Evolutionary conservation across 1,140 invertebrate genomes (phyloP).

Genomic region (Thaumatotibia leucotreta): DNA sequence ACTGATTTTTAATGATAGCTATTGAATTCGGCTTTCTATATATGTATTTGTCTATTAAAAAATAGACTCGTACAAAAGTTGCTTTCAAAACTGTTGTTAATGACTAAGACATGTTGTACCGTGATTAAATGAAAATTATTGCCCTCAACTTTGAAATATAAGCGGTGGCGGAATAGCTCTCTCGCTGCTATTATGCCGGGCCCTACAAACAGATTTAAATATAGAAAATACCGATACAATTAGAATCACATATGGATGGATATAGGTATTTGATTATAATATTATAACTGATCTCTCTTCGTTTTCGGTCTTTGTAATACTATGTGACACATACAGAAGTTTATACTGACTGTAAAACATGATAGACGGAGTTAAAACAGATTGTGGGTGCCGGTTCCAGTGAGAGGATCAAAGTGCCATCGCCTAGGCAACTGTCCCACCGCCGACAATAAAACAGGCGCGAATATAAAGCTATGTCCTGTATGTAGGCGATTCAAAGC

Average conservation of each 20-base stretch:
- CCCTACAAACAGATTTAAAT: neutral
- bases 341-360: too few species aligned
- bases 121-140: neutral
- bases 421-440: neutral
- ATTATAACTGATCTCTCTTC: too few species aligned
- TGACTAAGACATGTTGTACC: neutral
- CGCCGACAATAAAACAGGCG: neutral
- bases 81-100: neutral
- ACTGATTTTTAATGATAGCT: constrained; percentile 56
- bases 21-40: constrained; percentile 33
- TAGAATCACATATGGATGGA: too few species aligned
- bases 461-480: too few species aligned
- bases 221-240: too few species aligned
- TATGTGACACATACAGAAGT: too few species aligned
- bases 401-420: too few species aligned
- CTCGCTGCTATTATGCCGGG: neutral
- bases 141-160: neutral
- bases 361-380: too few species aligned
- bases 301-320: too few species aligned
- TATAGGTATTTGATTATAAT: too few species aligned
- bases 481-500: too few species aligned
- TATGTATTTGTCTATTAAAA: constrained; percentile 15
- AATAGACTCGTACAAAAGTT: neutral
- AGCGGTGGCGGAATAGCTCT: neutral
- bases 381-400: too few species aligned